These are phyloP conservation scores for Xylocopa sonorina DNA, from an alignment of 1,140 invertebrate genomes.

Conservation along the genomic window DNA sequence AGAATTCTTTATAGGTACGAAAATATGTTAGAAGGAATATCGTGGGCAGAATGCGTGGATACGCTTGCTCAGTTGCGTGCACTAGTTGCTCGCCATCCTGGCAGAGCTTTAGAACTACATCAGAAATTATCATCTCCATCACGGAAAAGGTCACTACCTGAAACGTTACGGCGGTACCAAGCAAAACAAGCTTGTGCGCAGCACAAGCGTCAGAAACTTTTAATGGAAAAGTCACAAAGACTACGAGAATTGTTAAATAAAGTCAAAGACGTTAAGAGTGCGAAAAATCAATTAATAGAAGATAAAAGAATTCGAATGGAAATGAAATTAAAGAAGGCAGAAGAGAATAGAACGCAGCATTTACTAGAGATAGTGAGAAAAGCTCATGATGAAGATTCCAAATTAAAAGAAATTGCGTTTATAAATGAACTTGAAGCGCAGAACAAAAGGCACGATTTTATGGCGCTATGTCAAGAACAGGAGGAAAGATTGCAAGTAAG, in stretches of 20 bases:
- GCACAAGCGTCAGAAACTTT: slow-evolving; percentile 89
- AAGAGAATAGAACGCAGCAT: slow-evolving; percentile 93
- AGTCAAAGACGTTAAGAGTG: slow-evolving; percentile 94
- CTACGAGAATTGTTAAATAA: slow-evolving; percentile 92
- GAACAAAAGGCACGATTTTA: slow-evolving; percentile 95
- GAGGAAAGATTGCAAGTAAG: slow-evolving; percentile 89
- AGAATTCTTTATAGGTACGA: slow-evolving; percentile 83
- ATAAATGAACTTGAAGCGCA: slow-evolving; percentile 98
- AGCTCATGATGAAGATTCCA: slow-evolving; percentile 98
- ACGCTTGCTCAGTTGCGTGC: slow-evolving; percentile 89
- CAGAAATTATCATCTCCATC: slow-evolving; percentile 96
- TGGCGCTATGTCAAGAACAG: slow-evolving; percentile 91
- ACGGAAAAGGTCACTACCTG: slow-evolving; percentile 90
- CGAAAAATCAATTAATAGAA: slow-evolving; percentile 92
- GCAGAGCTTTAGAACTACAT: slow-evolving; percentile 94
- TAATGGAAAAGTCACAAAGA: slow-evolving; percentile 92
- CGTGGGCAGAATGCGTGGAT: slow-evolving; percentile 90
- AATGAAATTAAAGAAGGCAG: slow-evolving; percentile 92
- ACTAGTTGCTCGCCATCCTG: slow-evolving; percentile 91
- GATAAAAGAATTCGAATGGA: slow-evolving; percentile 93
- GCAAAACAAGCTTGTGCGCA: slow-evolving; percentile 93
- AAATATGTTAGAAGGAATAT: slow-evolving; percentile 88
- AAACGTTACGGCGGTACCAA: slow-evolving; percentile 91
- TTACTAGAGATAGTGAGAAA: slow-evolving; percentile 93
- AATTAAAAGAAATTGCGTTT: slow-evolving; percentile 98